phyloP scores from a whole-genome alignment of 2,888 invertebrate genomes.

The Lycia hirtaria region DNA sequence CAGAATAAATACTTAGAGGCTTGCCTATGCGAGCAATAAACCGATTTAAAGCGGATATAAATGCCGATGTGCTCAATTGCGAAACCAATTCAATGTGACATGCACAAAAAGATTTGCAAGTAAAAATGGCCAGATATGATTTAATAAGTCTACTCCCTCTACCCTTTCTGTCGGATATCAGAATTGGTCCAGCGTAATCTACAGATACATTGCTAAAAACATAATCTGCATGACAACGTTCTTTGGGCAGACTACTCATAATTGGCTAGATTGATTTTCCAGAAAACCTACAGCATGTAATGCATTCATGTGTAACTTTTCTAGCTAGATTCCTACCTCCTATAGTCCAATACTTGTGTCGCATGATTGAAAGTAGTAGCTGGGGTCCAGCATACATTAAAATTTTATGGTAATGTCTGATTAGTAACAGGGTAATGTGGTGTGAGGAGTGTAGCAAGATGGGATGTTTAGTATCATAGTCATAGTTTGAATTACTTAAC shows the following conservation, averaged over 20 bases:
- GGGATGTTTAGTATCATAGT: slow-evolving; percentile 32
- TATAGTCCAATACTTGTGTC: slow-evolving; percentile 34
- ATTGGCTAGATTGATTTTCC: slow-evolving; percentile 20
- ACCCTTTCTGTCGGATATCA: slow-evolving; percentile 29
- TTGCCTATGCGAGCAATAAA: slow-evolving; percentile 23
- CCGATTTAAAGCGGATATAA: slow-evolving; percentile 6
- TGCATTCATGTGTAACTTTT: slow-evolving; percentile 6
- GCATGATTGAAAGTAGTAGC: slow-evolving; percentile 14
- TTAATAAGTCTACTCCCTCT: slow-evolving; percentile 27
- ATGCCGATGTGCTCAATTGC: slow-evolving; percentile 4
- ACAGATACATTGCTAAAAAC: not conserved
- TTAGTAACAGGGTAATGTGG: slow-evolving; percentile 26
- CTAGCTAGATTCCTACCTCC: slow-evolving; percentile 34
- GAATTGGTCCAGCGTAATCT: slow-evolving; percentile 35
- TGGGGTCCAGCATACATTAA: slow-evolving; percentile 28
- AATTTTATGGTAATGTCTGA: slow-evolving; percentile 14
- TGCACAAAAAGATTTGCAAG: slow-evolving; percentile 20
- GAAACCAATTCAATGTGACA: slow-evolving; percentile 19
- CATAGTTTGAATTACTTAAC: slow-evolving; percentile 14
- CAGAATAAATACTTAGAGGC: slow-evolving; percentile 18
- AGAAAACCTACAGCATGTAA: slow-evolving; percentile 21
- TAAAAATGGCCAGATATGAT: slow-evolving; percentile 28
- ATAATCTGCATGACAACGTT: slow-evolving; percentile 4
- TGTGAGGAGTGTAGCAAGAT: slow-evolving; percentile 31
- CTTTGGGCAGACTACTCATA: slow-evolving; percentile 20